Evolutionary conservation across 1,140 invertebrate genomes (phyloP), one percentile per base, ranked within the genome.

Genomic region (Physella acuta): DNA sequence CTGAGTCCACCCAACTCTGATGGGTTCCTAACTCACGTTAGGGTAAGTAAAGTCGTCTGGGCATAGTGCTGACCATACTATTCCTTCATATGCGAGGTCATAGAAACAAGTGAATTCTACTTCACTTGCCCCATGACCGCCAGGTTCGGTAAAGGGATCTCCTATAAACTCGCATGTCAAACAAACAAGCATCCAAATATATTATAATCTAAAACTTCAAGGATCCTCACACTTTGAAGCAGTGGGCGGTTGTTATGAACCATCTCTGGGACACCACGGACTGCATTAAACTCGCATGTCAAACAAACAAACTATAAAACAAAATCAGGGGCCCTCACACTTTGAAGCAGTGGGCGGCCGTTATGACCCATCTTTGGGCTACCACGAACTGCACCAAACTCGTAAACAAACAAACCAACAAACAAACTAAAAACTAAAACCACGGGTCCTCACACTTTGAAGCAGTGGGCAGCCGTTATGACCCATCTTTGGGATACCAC

Each of bases 391-490:
- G n/a, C n/a, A 11, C 20, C n/a, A 24, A 11, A 8, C 20, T 8
- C 5, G 8, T 8, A n/a, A 4, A 8, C 4, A 53, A 4, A 53
- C 52, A 24, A n/a, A 26, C 4, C 28, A 20, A 24, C 28, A 4
- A 4, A 20, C n/a, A 53, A 8, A 20, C 5, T 4, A 8, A 24
- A 5, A 30, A 11, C 39, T 20, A 11, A 8, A 20, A 44, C 39
- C 39, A n/a, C n/a, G 51, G 3, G 20, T 8, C 58, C 70, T 72
- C 44, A 74, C 73, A 68, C 31, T 71, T 59, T 74, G 17, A 78
- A 72, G 79, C 85, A 86, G 70, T 86, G 85, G 31, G 83, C 85
- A 3, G 85, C 85, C 1, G 85, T 85, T 14, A 87, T 60, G 2
- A 86, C 71, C 83, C 84, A 86, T 52, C 79, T 76, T 3, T 72